These are phyloP conservation scores for Pyrrhosoma nymphula DNA, from an alignment of 2,888 invertebrate genomes.

Conservation along the genomic window DNA sequence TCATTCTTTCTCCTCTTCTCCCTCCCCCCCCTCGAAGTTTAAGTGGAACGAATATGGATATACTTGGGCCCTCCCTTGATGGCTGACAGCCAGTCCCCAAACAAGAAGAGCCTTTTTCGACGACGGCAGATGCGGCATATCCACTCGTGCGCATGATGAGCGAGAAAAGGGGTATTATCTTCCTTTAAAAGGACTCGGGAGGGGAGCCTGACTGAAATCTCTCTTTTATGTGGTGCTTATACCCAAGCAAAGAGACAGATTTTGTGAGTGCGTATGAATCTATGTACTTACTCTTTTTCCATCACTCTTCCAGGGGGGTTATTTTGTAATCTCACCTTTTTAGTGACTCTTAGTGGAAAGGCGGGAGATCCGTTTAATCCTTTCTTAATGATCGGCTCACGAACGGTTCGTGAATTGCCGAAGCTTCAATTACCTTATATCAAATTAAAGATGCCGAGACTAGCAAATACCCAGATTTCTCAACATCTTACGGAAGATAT, in stretches of 20 bases:
- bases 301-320: neutral
- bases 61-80: neutral
- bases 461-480: too few relatives aligned
- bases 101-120: neutral
- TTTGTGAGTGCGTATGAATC: neutral
- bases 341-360: too few relatives aligned
- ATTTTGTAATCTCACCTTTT: too few relatives aligned
- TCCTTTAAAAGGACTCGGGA: neutral
- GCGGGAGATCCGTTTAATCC: too few relatives aligned
- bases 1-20: neutral
- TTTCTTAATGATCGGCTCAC: too few relatives aligned
- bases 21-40: neutral
- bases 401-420: too few relatives aligned
- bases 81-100: neutral
- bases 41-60: slow-evolving; percentile 36
- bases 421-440: too few relatives aligned
- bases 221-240: neutral
- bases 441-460: too few relatives aligned
- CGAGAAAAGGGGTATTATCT: neutral
- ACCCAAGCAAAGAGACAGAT: neutral
- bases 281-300: neutral
- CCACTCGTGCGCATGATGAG: slow-evolving; percentile 25
- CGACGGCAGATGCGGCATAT: neutral
- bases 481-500: too few relatives aligned
- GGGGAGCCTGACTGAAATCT: neutral